Base-by-base conservation (phyloP, 2,888 invertebrate species). In the Oscheius myriophilus region DNA sequence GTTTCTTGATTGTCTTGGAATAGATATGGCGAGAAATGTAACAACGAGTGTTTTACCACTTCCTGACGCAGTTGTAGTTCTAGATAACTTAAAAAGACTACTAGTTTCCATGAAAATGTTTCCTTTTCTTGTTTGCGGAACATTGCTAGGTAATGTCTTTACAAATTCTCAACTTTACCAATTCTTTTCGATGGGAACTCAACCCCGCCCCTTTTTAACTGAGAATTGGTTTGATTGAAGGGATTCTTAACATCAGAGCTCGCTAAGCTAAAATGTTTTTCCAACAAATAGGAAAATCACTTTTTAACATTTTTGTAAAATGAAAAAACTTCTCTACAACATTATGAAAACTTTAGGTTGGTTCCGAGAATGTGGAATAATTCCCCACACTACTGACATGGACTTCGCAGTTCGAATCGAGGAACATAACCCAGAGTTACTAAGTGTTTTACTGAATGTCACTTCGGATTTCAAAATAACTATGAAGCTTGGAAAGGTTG, bases 301-400 rank as follows among this genome's bases (percentile, higher is more conserved):
- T n/a, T n/a, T n/a, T n/a, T n/a, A n/a, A n/a, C n/a, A n/a, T n/a
- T n/a, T n/a, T n/a, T n/a, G n/a, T n/a, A n/a, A n/a, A n/a, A n/a
- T n/a, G n/a, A n/a, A n/a, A n/a, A n/a, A n/a, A n/a, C n/a, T n/a
- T n/a, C n/a, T n/a, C 18, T 18, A 18, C 23, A 18, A 49, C 6
- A 49, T 43, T 43, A 14, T 43, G 9, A n/a, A 18, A 7, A 25
- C 46, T 61, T 18, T 23, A 63, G 69, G 73, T n/a, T 73, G 73
- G 73, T 73, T 70, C 43, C 46, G 75, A 12, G 75, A 75, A 45
- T 75, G 72, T 25, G 62, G 68, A 18, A 62, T 75, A 0, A 75
- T 75, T n/a, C 72, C 75, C 2, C 72, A 72, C 59, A 75, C 75
- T 3, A 7, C 0, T 0, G 75, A 75, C 23, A 69, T 75, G 70